Conservation (phyloP, 2,888 invertebrate species). For the Aphidius colemani region DNA sequence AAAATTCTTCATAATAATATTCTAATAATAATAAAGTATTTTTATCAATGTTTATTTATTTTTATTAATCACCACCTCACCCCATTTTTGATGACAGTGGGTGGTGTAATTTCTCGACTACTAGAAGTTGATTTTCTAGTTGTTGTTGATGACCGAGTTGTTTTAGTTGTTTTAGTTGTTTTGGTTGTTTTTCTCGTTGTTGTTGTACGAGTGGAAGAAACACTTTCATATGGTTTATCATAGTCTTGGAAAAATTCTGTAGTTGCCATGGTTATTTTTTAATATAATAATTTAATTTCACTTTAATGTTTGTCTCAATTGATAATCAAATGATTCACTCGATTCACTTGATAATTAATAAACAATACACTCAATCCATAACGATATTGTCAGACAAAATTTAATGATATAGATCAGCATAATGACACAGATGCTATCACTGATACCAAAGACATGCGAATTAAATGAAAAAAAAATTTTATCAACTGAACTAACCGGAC, state of each 20-base stretch:
- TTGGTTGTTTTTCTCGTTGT: conserved; percentile 46
- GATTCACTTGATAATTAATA: conserved; percentile 2
- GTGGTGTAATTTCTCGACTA: conserved; percentile 32
- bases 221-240: conserved; percentile 53
- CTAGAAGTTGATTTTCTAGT: conserved; percentile 44
- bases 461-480: conserved; percentile 20
- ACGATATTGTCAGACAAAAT: neutral
- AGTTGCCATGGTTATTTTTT: conserved; percentile 48
- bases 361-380: neutral
- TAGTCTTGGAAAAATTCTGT: conserved; percentile 58
- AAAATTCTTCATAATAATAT: neutral
- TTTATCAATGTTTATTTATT: neutral
- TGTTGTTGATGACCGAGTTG: conserved; percentile 40
- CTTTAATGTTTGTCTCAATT: neutral
- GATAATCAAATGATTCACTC: neutral
- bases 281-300: neutral
- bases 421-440: neutral
- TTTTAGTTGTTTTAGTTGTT: conserved; percentile 35
- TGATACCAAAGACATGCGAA: conserved; percentile 12
- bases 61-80: conserved; percentile 37
- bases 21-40: neutral
- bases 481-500: conserved; percentile 50
- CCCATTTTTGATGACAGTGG: conserved; percentile 39
- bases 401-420: conserved; percentile 2
- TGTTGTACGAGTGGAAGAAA: conserved; percentile 43